A percentile compares a stretch with the other conserved stretches of the same genome.
Evolutionary conservation across 2,113 vertebrate species (phyloP).

Genomic region (Otis tarda): DNA sequence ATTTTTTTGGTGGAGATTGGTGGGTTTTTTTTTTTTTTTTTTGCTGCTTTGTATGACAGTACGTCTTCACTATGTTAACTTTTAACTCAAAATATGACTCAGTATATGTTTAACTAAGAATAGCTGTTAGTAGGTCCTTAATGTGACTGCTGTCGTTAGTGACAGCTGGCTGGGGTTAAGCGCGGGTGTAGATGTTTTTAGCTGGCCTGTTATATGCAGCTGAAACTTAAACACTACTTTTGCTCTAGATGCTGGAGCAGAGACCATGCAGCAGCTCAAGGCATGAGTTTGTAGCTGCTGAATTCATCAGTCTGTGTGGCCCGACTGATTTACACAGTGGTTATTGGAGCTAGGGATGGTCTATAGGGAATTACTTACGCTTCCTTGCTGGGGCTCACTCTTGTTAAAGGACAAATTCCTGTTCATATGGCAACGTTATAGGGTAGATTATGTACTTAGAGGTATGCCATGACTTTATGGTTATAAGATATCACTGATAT

Average conservation of each 20-base stretch:
- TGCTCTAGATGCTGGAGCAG: not conserved
- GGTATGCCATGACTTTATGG: not conserved
- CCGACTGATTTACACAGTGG: not conserved
- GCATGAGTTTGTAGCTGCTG: not conserved
- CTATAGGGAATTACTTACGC: not conserved
- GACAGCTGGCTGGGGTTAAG: not conserved
- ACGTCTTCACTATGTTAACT: not conserved
- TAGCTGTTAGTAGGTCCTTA: not conserved
- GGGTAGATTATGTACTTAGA: not conserved
- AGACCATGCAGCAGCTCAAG: fast-evolving
- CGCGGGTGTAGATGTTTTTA: not conserved
- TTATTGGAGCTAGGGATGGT: not conserved
- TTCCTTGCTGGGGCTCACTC: not conserved
- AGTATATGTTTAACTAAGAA: not conserved
- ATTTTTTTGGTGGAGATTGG: not conserved
- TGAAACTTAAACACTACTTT: not conserved
- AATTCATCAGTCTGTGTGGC: not conserved
- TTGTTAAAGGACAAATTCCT: not conserved
- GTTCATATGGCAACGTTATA: not conserved
- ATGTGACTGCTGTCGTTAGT: not conserved
- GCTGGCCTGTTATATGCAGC: not conserved
- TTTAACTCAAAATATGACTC: not conserved
- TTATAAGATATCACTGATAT: not conserved
- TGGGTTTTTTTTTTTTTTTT: not conserved
- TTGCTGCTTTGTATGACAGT: not conserved